Evolutionary conservation across 2,797 vertebrate genomes (phyloP), one percentile per base, ranked within the genome.

Genomic region (Pseudochromis fuscus): DNA sequence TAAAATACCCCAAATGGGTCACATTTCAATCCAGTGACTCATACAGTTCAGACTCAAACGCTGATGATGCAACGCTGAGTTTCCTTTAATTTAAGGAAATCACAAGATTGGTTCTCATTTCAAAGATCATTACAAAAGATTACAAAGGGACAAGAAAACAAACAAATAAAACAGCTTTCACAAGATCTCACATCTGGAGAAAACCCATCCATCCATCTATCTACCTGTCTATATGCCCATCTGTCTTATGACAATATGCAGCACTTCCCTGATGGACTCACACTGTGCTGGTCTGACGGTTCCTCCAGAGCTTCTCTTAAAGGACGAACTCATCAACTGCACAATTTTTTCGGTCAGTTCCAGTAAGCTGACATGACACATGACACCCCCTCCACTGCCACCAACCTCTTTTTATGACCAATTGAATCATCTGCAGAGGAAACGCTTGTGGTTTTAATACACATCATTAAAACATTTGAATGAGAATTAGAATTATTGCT

Each of bases 301-400:
- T n/a, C n/a, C n/a, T n/a, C n/a, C n/a, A n/a, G n/a, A n/a, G n/a
- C n/a, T n/a, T n/a, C n/a, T n/a, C n/a, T n/a, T n/a, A n/a, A n/a
- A n/a, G n/a, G n/a, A n/a, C n/a, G n/a, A n/a, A n/a, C n/a, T n/a
- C n/a, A n/a, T n/a, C n/a, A n/a, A n/a, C n/a, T n/a, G n/a, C n/a
- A 45, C 33, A 15, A 2, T 5, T 16, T 49, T 64, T 53, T 56
- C n/a, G 46, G 40, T 75, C 75, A 72, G 18, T 93, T 90, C 91
- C 89, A 83, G 89, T 83, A 90, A 91, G 30, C 18, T 25, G 50
- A 61, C 23, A n/a, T 67, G 53, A 67, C 56, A 35, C 30, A 2
- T 21, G 10, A 24, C 51, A 11, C 3, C 7, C 16, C 18, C 37
- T 19, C 18, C 38, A n/a, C 10, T 0, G 28, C 23, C 30, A 28